Percentiles rank a stretch among this genome's conserved stretches.
Evolutionary conservation across 2,888 invertebrate species (phyloP).

Genomic region (Mythimna ferrago): DNA sequence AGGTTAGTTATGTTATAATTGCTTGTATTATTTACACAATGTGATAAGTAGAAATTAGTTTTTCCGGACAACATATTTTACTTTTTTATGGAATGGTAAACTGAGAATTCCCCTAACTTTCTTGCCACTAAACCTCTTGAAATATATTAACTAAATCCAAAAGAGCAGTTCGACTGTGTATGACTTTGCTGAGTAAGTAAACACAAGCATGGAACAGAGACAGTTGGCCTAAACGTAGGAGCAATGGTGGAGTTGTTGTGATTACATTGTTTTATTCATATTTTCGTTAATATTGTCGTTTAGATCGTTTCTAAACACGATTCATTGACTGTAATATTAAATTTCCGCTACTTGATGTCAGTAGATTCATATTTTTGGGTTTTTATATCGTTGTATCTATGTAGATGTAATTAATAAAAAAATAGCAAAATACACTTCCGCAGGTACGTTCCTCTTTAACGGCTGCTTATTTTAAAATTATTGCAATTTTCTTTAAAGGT

Average conservation of each 20-base stretch:
- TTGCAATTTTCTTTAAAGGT: not conserved
- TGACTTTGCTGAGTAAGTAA: not conserved
- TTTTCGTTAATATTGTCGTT: not conserved
- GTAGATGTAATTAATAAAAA: not conserved
- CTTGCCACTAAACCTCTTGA: slow-evolving; percentile 31
- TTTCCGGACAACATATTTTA: not conserved
- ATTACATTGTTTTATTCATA: not conserved
- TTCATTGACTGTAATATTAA: not conserved
- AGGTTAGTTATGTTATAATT: not conserved
- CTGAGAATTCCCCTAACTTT: not conserved
- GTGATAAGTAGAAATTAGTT: not conserved
- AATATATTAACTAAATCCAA: slow-evolving; percentile 9
- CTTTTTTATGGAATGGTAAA: not conserved
- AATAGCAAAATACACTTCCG: slow-evolving; percentile 5
- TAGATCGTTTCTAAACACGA: not conserved
- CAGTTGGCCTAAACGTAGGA: slow-evolving; percentile 16
- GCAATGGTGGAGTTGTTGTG: slow-evolving; percentile 10
- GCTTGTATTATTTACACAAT: not conserved
- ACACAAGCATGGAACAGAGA: not conserved
- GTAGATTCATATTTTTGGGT: slow-evolving; percentile 17
- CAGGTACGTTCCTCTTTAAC: slow-evolving; percentile 15
- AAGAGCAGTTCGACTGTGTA: slow-evolving; percentile 4
- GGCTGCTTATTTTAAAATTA: slow-evolving; percentile 22
- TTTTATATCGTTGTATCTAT: slow-evolving; percentile 5
- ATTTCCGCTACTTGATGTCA: slow-evolving; percentile 16